Evolutionary conservation across 2,888 invertebrate species (phyloP).

Genomic region (Sphaerophoria taeniata): DNA sequence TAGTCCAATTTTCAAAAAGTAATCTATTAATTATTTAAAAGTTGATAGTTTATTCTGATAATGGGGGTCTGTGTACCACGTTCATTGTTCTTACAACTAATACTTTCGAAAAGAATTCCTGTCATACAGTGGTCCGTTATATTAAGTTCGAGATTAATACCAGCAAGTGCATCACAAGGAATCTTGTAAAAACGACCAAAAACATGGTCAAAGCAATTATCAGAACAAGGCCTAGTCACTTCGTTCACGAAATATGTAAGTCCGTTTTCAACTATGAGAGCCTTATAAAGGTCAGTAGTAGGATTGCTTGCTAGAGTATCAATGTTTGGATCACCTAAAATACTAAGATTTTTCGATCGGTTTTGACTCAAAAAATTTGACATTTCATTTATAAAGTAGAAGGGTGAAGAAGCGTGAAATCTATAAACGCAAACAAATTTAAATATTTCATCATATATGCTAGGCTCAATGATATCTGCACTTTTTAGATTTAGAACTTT

Average conservation of each 20-base stretch:
- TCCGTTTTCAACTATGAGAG: constrained; percentile 9
- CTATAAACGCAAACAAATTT: constrained; percentile 17
- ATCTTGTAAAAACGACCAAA: background rate
- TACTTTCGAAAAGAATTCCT: constrained; percentile 2
- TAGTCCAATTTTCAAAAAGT: background rate
- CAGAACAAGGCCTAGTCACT: background rate
- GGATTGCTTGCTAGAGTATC: background rate
- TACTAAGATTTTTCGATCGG: background rate
- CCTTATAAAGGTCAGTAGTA: constrained; percentile 9
- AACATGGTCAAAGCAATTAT: background rate
- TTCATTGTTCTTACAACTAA: background rate
- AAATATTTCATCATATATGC: constrained; percentile 6
- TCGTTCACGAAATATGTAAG: constrained; percentile 14
- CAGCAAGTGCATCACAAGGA: background rate
- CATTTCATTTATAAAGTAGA: background rate
- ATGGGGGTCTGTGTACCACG: background rate
- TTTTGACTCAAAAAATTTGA: background rate
- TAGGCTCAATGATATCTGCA: background rate
- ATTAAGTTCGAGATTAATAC: constrained; percentile 7
- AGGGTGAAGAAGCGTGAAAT: constrained; percentile 1
- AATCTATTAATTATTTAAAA: background rate
- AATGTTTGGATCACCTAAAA: constrained; percentile 4
- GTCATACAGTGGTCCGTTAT: constrained; percentile 15
- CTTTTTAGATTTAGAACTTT: constrained; percentile 5
- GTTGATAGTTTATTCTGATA: background rate